phyloP scores from a whole-genome alignment of 2,888 invertebrate species.

The Morpho achilles region DNA sequence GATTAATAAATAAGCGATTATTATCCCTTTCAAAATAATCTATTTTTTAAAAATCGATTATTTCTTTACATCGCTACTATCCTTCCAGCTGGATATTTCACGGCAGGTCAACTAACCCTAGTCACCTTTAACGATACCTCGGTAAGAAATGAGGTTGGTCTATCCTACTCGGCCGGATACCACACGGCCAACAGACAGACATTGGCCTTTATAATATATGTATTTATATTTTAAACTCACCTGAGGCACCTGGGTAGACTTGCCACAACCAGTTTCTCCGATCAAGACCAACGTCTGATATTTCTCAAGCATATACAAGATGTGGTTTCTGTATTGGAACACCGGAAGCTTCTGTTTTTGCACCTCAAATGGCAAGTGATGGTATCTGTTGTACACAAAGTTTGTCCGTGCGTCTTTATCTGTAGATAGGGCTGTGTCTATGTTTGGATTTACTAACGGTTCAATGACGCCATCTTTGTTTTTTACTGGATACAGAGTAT shows the following conservation, averaged over 20 bases:
- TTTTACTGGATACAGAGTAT: slow-evolving; percentile 53
- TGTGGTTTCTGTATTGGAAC: slow-evolving; percentile 90
- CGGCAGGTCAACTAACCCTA: too few relatives aligned
- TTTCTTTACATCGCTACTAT: too few relatives aligned
- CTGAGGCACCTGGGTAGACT: slow-evolving; percentile 97
- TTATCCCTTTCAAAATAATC: too few relatives aligned
- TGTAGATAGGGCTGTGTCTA: slow-evolving; percentile 58
- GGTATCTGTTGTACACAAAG: slow-evolving; percentile 91
- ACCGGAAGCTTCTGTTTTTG: slow-evolving; percentile 94
- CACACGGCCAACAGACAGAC: too few relatives aligned
- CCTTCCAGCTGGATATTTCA: too few relatives aligned
- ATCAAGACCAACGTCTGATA: slow-evolving; percentile 92
- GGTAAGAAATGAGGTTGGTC: too few relatives aligned
- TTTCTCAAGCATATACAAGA: slow-evolving; percentile 91
- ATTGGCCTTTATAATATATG: too few relatives aligned
- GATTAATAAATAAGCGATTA: too few relatives aligned
- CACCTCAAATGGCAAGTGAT: slow-evolving; percentile 89
- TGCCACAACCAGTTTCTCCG: slow-evolving; percentile 98
- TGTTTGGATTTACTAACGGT: slow-evolving; percentile 58
- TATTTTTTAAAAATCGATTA: too few relatives aligned
- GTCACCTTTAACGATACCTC: too few relatives aligned
- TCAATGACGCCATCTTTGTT: slow-evolving; percentile 63
- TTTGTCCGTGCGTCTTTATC: slow-evolving; percentile 81
- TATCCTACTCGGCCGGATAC: too few relatives aligned
- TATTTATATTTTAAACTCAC: slow-evolving; percentile 64